Percentiles rank a stretch among this genome's conserved stretches.
Evolutionary conservation across 2,797 vertebrate species (phyloP).

Genomic region (Lepilemur ruficaudatus): DNA sequence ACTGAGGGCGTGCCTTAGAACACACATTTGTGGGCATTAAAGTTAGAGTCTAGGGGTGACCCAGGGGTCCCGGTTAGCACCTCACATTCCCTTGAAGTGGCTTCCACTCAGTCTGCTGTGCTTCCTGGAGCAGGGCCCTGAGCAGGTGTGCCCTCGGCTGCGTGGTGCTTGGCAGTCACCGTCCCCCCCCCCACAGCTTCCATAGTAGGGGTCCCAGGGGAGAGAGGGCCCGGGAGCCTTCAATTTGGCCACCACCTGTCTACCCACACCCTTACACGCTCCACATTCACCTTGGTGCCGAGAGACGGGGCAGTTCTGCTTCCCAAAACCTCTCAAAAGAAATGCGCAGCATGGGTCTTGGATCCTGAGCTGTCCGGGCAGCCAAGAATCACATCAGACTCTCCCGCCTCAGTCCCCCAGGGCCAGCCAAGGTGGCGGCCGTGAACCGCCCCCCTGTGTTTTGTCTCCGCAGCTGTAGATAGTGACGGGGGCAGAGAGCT

Average conservation of each 20-base stretch:
- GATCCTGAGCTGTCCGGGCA: not conserved
- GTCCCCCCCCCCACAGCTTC: not conserved
- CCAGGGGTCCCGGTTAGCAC: not conserved
- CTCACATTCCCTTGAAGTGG: not conserved
- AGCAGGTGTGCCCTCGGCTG: not conserved
- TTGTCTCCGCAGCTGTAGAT: slow-evolving; percentile 89
- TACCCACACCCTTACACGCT: not conserved
- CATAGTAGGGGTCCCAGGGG: not conserved
- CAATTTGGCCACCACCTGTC: not conserved
- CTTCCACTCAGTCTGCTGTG: not conserved
- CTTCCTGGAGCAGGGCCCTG: not conserved
- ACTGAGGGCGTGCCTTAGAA: not conserved
- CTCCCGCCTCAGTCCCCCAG: slow-evolving; percentile 57
- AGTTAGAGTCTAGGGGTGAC: not conserved
- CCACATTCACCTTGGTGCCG: not conserved
- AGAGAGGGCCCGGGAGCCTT: not conserved
- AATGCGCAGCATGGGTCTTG: not conserved
- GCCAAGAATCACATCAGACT: slow-evolving; percentile 39
- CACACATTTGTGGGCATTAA: not conserved
- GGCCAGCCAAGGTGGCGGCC: slow-evolving; percentile 70
- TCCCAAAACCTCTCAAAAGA: not conserved
- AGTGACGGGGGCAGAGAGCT: slow-evolving; percentile 93
- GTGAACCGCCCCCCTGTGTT: slow-evolving; percentile 79
- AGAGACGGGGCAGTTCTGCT: not conserved
- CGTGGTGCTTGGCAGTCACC: not conserved